Percentiles rank a stretch among this genome's conserved stretches.
These are phyloP conservation scores for Lepilemur ruficaudatus DNA, from an alignment of 2,797 vertebrate species.

Conservation along the genomic window DNA sequence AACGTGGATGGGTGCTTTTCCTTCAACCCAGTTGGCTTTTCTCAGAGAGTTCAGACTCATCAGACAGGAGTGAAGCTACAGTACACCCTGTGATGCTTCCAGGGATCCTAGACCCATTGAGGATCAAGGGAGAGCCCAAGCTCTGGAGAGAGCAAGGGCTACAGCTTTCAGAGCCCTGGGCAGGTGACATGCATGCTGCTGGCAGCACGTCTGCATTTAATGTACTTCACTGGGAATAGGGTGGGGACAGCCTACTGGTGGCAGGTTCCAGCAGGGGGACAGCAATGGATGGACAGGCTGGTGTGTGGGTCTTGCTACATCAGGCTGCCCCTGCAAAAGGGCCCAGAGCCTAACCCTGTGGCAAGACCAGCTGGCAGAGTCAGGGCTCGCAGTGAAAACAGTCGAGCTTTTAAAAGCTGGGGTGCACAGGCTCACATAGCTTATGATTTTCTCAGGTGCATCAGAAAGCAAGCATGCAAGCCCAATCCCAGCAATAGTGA, in stretches of 20 bases:
- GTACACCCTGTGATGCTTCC: neutral
- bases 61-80: no score
- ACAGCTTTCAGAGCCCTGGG: neutral
- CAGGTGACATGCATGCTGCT: neutral
- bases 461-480: neutral
- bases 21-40: neutral
- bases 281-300: neutral
- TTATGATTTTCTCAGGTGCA: neutral
- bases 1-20: neutral
- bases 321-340: neutral
- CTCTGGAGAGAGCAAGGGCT: neutral
- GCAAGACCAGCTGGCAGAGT: neutral
- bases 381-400: neutral
- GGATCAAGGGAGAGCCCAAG: neutral
- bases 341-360: neutral
- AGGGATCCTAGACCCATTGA: fast-evolving
- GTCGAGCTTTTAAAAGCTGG: neutral
- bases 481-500: neutral
- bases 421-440: fast-evolving
- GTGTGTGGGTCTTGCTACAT: neutral
- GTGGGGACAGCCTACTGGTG: neutral
- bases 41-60: neutral
- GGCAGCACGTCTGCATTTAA: neutral
- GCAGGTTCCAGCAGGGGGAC: neutral
- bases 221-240: neutral